Evolutionary conservation across 2,888 invertebrate genomes (phyloP).

Genomic region (Polydrusus cervinus): DNA sequence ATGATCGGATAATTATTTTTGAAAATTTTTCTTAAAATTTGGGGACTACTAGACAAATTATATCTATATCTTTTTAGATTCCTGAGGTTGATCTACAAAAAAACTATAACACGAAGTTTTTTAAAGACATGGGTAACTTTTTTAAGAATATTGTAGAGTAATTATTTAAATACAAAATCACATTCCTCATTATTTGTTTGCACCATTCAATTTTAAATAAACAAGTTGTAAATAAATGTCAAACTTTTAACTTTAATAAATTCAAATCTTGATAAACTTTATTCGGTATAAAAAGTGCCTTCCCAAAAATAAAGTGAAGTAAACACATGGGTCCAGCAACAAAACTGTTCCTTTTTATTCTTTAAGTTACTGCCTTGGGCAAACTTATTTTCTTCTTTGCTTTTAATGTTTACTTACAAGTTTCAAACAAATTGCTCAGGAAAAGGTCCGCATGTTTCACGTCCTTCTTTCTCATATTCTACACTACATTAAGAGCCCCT

Average conservation of each 20-base stretch:
- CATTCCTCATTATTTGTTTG: too few relatives aligned
- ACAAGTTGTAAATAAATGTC: too few relatives aligned
- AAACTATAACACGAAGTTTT: too few relatives aligned
- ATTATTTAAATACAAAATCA: too few relatives aligned
- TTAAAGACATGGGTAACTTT: too few relatives aligned
- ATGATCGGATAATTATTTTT: too few relatives aligned
- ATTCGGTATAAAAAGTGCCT: constrained; percentile 10
- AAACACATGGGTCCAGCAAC: constrained; percentile 91
- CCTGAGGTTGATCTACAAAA: too few relatives aligned
- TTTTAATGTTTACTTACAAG: constrained; percentile 60
- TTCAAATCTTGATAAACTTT: constrained; percentile 1
- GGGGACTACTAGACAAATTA: too few relatives aligned
- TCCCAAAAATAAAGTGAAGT: constrained; percentile 10
- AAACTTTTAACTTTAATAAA: background rate
- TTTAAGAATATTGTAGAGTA: too few relatives aligned
- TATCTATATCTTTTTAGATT: too few relatives aligned
- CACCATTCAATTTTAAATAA: too few relatives aligned
- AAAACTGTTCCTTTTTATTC: constrained; percentile 99
- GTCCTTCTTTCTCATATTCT: constrained; percentile 41
- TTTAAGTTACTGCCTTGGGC: constrained; percentile 73
- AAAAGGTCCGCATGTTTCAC: constrained; percentile 48
- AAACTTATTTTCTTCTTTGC: constrained; percentile 63
- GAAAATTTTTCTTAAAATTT: too few relatives aligned
- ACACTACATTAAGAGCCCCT: constrained; percentile 37
- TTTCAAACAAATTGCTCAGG: constrained; percentile 61